phyloP scores from a whole-genome alignment of 1,140 invertebrate genomes.

The Dendroctonus ponderosae region DNA sequence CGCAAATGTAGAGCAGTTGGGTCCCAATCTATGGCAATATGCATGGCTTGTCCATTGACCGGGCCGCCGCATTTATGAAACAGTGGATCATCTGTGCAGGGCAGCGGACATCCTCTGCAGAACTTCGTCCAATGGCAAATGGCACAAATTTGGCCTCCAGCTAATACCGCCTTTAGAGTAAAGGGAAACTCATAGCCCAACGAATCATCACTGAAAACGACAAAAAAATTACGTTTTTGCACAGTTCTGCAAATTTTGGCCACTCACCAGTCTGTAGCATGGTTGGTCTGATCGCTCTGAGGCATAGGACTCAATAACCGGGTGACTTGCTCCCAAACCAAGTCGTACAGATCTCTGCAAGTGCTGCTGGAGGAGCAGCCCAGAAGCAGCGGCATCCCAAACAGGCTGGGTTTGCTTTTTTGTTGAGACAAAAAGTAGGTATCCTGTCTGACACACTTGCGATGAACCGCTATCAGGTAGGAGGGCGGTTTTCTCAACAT shows the following conservation, averaged over 20 bases:
- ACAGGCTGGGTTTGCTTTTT: constrained; percentile 74
- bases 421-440: constrained; percentile 81
- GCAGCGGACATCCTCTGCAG: constrained; percentile 79
- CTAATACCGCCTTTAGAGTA: constrained; percentile 72
- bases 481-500: constrained; percentile 32
- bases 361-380: constrained; percentile 56
- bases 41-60: constrained; percentile 36
- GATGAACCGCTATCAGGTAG: constrained; percentile 74
- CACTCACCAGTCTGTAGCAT: constrained; percentile 83
- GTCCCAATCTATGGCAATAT: constrained; percentile 84
- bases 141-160: constrained; percentile 72
- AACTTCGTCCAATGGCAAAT: constrained; percentile 83
- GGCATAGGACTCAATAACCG: constrained; percentile 77
- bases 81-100: constrained; percentile 59
- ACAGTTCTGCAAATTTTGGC: not conserved
- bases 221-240: constrained; percentile 1
- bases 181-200: constrained; percentile 88
- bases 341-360: constrained; percentile 74
- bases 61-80: constrained; percentile 43
- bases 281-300: constrained; percentile 70
- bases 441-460: constrained; percentile 78
- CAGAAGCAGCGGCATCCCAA: constrained; percentile 77
- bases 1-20: constrained; percentile 84
- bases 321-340: constrained; percentile 81
- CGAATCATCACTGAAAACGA: constrained; percentile 75